These are phyloP conservation scores for Helicoverpa zea DNA, from an alignment of 1,140 invertebrate genomes.

Conservation along the genomic window DNA sequence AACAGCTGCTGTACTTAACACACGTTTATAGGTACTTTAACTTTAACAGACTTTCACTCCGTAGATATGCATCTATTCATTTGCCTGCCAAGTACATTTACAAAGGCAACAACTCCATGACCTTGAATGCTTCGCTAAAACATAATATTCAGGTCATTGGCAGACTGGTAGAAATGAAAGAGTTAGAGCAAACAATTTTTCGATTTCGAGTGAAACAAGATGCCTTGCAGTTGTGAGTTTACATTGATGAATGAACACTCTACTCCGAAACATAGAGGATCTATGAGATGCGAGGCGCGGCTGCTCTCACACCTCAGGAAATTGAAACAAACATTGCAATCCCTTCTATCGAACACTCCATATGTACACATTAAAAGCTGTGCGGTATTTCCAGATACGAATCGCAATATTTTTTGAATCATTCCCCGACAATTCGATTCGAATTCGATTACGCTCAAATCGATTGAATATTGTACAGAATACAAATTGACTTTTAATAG, in stretches of 20 bases:
- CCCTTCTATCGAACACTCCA: constrained; percentile 62
- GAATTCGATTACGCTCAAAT: constrained; percentile 36
- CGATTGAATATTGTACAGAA: constrained; percentile 31
- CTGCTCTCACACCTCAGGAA: constrained; percentile 69
- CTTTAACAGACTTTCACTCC: too few relatives aligned
- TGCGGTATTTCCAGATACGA: constrained; percentile 26
- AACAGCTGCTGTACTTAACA: too few relatives aligned
- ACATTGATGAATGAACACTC: constrained; percentile 30
- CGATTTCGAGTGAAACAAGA: background rate
- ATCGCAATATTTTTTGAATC: constrained; percentile 21
- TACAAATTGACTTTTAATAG: constrained; percentile 32
- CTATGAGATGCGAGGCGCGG: constrained; percentile 66
- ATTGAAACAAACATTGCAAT: constrained; percentile 81
- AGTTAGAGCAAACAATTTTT: background rate
- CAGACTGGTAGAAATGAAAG: background rate
- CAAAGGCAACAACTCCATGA: too few relatives aligned
- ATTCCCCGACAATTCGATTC: constrained; percentile 25
- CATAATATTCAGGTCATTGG: too few relatives aligned
- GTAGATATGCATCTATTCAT: too few relatives aligned
- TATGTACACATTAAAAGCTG: constrained; percentile 68
- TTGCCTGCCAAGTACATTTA: too few relatives aligned
- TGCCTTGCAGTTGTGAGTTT: constrained; percentile 17
- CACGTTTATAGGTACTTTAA: too few relatives aligned
- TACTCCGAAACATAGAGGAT: constrained; percentile 50
- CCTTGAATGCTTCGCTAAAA: background rate